A percentile compares a stretch with the other conserved stretches of the same genome.
Evolutionary conservation across 2,888 invertebrate species (phyloP).

Genomic region (Sarcophaga variegata): DNA sequence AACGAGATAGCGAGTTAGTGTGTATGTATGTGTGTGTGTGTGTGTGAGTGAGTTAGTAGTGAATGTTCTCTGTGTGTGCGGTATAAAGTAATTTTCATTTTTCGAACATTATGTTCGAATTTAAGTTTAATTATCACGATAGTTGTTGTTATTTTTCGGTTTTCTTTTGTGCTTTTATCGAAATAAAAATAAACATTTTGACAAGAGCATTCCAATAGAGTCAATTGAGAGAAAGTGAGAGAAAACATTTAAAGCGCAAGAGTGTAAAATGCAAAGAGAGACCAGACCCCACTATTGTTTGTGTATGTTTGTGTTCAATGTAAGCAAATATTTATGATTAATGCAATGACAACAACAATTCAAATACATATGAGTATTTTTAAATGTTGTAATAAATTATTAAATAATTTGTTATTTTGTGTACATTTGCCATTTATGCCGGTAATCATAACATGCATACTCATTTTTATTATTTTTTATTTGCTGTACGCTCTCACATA

Average conservation of each 20-base stretch:
- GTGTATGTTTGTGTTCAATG: too few species aligned
- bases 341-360: too few species aligned
- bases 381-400: conserved; percentile 60
- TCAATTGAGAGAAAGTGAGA: not conserved
- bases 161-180: not conserved
- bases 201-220: conserved; percentile 18
- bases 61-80: conserved; percentile 21
- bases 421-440: conserved; percentile 57
- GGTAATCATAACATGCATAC: conserved; percentile 29
- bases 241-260: too few species aligned
- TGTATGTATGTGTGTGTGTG: not conserved
- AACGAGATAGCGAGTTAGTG: not conserved
- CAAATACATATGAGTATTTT: conserved; percentile 11
- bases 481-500: too few species aligned
- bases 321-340: too few species aligned
- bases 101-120: conserved; percentile 71
- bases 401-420: conserved; percentile 52
- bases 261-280: not conserved
- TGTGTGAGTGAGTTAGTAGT: not conserved
- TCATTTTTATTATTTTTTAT: not conserved
- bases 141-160: conserved; percentile 24
- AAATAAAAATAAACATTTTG: conserved; percentile 58
- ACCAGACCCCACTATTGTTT: too few species aligned
- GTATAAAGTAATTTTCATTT: conserved; percentile 35
- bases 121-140: conserved; percentile 12